Conservation (phyloP, 2,797 vertebrate species). For the Eutrigla gurnardus region DNA sequence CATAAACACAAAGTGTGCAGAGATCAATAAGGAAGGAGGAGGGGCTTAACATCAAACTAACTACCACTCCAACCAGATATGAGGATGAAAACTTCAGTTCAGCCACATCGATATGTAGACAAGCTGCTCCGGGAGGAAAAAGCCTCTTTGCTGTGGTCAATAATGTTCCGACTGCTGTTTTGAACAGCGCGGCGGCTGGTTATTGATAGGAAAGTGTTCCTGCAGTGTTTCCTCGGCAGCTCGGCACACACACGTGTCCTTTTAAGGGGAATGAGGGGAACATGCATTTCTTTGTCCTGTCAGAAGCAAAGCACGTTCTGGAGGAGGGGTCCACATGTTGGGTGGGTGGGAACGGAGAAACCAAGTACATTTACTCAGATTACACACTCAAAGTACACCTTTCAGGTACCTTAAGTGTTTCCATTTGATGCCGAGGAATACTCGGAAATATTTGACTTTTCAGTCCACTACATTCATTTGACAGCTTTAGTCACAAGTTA, state of each 20-base stretch:
- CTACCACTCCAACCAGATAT: neutral
- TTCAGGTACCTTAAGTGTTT: neutral
- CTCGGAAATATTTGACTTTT: neutral
- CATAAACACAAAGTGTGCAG: conserved; percentile 42
- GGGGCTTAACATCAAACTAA: neutral
- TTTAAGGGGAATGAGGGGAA: conserved; percentile 76
- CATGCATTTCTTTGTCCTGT: conserved; percentile 50
- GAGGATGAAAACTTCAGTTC: neutral
- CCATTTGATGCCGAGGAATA: neutral
- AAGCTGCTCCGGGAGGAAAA: neutral
- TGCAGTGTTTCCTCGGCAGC: conserved; percentile 59
- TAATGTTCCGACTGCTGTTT: conserved; percentile 49
- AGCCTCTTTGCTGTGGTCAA: conserved; percentile 34
- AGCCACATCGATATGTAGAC: conserved; percentile 18
- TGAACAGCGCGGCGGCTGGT: conserved; percentile 7
- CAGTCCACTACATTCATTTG: neutral
- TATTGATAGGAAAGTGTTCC: conserved; percentile 71
- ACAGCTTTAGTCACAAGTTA: neutral
- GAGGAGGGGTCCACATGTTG: too few relatives aligned
- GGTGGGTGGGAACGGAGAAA: neutral
- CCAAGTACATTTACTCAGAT: neutral
- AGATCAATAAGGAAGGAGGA: conserved; percentile 41
- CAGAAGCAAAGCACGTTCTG: conserved; percentile 1
- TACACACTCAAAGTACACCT: neutral
- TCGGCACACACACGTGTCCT: conserved; percentile 67